Percentiles rank a stretch among this genome's conserved stretches.
Conservation (phyloP, 2,888 invertebrate species). For the Tipula unca region DNA sequence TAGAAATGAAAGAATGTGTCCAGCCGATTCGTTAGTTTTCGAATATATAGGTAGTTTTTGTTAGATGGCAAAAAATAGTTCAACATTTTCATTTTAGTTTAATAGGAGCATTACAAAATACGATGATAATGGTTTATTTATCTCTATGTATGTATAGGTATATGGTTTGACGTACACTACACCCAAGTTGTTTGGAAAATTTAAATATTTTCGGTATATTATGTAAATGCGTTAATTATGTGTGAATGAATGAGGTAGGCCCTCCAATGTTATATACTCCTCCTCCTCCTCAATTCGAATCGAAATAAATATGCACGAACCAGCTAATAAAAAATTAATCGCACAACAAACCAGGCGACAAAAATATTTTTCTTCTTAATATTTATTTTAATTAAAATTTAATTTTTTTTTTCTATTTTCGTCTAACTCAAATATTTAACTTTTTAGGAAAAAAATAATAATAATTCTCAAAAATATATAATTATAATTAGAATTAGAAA, state of each 20-base stretch:
- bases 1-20: constrained; percentile 8
- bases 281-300: not conserved
- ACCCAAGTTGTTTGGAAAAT: not conserved
- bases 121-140: no score
- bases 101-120: no score
- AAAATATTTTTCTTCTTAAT: not conserved
- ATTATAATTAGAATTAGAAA: constrained; percentile 8
- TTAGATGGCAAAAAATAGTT: not conserved
- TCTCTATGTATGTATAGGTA: not conserved
- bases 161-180: not conserved
- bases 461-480: not conserved
- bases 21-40: not conserved
- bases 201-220: not conserved
- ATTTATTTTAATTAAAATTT: constrained; percentile 8
- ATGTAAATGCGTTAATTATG: not conserved
- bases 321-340: not conserved
- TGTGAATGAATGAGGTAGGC: no score
- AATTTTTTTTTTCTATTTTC: not conserved
- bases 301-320: not conserved
- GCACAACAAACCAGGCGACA: not conserved
- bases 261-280: no score
- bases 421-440: constrained; percentile 8
- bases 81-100: no score
- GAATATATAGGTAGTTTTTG: no score
- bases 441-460: not conserved